Evolutionary conservation across 2,888 invertebrate species (phyloP), one percentile per base, ranked within the genome.

Genomic region (Tenthredo livida): DNA sequence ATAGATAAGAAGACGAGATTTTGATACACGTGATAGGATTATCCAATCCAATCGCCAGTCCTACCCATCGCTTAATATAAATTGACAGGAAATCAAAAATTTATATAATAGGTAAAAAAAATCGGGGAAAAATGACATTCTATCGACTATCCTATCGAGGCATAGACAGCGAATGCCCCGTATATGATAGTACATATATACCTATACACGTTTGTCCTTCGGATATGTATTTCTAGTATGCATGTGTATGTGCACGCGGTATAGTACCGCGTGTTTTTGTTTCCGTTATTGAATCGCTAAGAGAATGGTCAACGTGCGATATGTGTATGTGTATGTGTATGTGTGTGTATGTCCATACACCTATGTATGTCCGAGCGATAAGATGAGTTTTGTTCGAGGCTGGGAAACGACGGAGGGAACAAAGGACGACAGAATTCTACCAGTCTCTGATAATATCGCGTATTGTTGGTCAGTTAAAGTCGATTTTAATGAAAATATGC

Each of bases 331-430:
- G 15, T 15, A 15, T 67, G 15, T 15, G 17, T 15, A 15, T 15
- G 67, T 6, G 29, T 65, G 2, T 15, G 15, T 15, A 29, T 15
- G 67, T 6, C 4, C 21, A 12, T 67, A 29, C 47, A 29, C 47
- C 47, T 47, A 12, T 47, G n/a, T 54, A 54, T 2, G 61, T 61
- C 61, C 61, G 12, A 61, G 61, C 25, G 61, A 70, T 37, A 17
- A 65, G 61, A 77, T 70, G 75, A 72, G 54, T 75, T 61, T 61
- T 61, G 61, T 61, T 61, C 21, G 61, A 21, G 21, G 25, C 12
- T 61, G 61, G 25, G n/a, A 50, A 54, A 54, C 54, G 6, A 54
- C 54, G 54, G 7, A 17, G 47, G 54, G 47, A 40, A 77, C 29
- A 77, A 77, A 77, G 21, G 47, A 77, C 25, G 29, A 50, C 47